Evolutionary conservation across 1,140 invertebrate genomes (phyloP).

Genomic region (Lineus longissimus): DNA sequence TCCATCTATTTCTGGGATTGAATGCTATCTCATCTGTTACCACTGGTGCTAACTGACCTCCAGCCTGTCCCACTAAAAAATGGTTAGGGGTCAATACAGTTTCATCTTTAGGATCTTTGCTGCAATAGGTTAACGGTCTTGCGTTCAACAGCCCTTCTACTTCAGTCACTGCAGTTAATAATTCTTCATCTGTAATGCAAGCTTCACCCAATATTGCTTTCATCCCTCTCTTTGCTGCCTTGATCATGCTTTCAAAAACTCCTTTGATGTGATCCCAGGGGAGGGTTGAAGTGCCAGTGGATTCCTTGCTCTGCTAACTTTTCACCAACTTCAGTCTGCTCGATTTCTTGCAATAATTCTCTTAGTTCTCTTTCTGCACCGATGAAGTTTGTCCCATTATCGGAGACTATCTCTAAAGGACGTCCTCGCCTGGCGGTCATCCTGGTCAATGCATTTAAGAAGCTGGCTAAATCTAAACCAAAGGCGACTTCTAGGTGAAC

Average conservation of each 20-base stretch:
- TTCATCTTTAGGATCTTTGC: slow-evolving; percentile 25
- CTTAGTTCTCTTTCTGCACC: slow-evolving; percentile 8
- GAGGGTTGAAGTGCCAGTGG: slow-evolving; percentile 9
- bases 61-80: slow-evolving; percentile 25
- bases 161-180: slow-evolving; percentile 21
- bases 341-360: background rate
- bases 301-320: background rate
- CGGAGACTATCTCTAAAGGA: slow-evolving; percentile 9
- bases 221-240: slow-evolving; percentile 8
- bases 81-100: slow-evolving; percentile 30
- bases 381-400: slow-evolving; percentile 20
- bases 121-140: slow-evolving; percentile 22
- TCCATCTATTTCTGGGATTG: slow-evolving; percentile 9
- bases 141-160: slow-evolving; percentile 28
- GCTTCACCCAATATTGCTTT: background rate
- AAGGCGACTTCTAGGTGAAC: slow-evolving; percentile 16
- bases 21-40: background rate
- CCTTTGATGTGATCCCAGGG: slow-evolving; percentile 12
- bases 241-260: slow-evolving; percentile 13
- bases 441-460: slow-evolving; percentile 10
- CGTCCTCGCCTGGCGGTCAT: slow-evolving; percentile 9
- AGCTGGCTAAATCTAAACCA: slow-evolving; percentile 10
- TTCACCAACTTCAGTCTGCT: background rate
- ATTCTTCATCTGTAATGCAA: slow-evolving; percentile 6
- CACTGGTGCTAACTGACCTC: slow-evolving; percentile 9